A percentile compares a stretch with the other conserved stretches of the same genome.
Conservation (phyloP, 1,140 invertebrate species). For the Ganaspis sp. region DNA sequence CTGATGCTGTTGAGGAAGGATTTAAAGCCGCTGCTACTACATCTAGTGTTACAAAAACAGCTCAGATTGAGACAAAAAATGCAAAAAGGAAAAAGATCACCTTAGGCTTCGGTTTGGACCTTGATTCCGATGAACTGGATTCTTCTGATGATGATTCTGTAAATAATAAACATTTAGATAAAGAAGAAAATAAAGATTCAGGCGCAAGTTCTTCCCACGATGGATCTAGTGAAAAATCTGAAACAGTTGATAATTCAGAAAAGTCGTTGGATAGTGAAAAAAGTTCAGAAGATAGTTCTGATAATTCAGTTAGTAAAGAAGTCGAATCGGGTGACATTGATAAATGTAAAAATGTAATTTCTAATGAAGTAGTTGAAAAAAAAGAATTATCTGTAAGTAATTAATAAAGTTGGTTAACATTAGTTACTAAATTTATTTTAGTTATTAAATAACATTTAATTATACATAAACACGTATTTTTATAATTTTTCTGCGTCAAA, state of each 20-base stretch:
- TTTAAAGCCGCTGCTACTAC: conserved; percentile 73
- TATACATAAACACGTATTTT: no score
- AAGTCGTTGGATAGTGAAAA: not conserved
- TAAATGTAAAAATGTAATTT: not conserved
- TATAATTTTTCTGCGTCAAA: no score
- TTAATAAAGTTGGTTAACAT: not conserved
- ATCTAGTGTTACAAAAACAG: conserved; percentile 73
- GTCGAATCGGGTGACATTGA: not conserved
- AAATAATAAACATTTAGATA: not conserved
- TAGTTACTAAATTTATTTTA: not conserved
- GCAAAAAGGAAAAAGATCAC: conserved; percentile 65
- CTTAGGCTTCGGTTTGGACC: conserved; percentile 66
- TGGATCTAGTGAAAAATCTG: not conserved
- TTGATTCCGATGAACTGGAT: conserved; percentile 68
- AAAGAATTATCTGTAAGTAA: not conserved
- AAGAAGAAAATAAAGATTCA: not conserved
- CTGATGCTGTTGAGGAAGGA: conserved; percentile 89
- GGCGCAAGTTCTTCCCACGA: not conserved
- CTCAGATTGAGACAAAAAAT: conserved; percentile 54
- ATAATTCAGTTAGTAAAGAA: not conserved
- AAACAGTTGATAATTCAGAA: not conserved
- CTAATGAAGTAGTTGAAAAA: not conserved
- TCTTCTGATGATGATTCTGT: conserved; percentile 40
- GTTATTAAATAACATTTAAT: not conserved
- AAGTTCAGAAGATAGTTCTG: not conserved